Base-by-base conservation (phyloP, 2,888 invertebrate species). In the Lutraria lutraria region DNA sequence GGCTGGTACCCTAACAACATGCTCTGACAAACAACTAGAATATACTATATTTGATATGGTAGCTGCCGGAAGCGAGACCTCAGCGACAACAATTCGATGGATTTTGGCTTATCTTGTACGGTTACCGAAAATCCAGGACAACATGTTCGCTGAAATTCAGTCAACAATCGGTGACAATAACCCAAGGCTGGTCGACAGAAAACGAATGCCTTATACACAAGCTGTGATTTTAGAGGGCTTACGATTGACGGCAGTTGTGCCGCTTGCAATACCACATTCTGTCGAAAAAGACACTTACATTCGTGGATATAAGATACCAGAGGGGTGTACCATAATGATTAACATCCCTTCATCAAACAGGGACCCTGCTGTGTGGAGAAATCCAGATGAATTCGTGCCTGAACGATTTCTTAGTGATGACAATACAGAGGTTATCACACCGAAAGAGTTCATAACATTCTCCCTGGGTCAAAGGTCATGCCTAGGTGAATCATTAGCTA, bases 271-370 rank as follows among this genome's bases (percentile, higher is more conserved):
- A 68, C 85, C 92, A 90, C 91, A 95, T 93, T 72, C 90, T 16
- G 93, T 92, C 21, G 83, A 88, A 6, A 12, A 90, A 52, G 95
- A 96, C 81, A 92, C 94, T 21, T 85, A 68, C 0, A 89, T 95
- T 54, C 87, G 91, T 10, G 95, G 95, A 31, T 96, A 94, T 82
- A 88, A 87, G 10, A 95, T 96, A 80, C 96, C 96, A 34, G 92
- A 93, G 56, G 93, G 92, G n/a, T 89, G 93, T 8, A 87, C 92
- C 6, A 89, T 94, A 19, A 72, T 94, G 12, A 87, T 93, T 2
- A 95, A 94, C 85, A 79, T 95, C 29, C 90, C 92, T 68, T 92
- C 94, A 12, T 91, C 94, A 15, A 87, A 93, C 29, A 88, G 79
- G 13, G 95, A 95, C 88, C 87, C 88, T 21, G 53, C 63, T 0